Evolutionary conservation across 2,113 vertebrate species (phyloP).

Genomic region (Perca schrenkii): DNA sequence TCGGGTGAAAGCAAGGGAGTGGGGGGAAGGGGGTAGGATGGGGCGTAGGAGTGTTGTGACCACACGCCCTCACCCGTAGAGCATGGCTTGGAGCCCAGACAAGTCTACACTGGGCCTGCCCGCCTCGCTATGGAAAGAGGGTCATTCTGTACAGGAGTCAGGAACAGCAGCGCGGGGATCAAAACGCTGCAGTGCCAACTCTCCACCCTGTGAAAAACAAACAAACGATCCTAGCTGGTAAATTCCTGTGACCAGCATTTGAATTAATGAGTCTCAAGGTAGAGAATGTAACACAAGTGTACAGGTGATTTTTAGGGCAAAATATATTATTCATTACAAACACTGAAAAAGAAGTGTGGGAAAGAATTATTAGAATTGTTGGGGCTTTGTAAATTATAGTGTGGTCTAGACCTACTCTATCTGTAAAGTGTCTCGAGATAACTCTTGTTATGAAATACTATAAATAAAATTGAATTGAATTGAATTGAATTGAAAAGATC

Average conservation of each 20-base stretch:
- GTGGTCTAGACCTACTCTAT: too few species aligned
- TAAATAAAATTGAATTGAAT: too few species aligned
- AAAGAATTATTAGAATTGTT: not conserved
- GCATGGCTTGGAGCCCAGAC: constrained; percentile 78
- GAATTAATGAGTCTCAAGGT: constrained; percentile 53
- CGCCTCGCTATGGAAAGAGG: constrained; percentile 52
- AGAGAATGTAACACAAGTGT: constrained; percentile 9
- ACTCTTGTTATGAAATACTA: too few species aligned
- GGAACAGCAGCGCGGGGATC: constrained; percentile 63
- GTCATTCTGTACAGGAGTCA: constrained; percentile 72
- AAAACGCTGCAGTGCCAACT: constrained; percentile 66
- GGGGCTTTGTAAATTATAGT: too few species aligned
- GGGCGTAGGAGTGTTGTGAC: constrained; percentile 63
- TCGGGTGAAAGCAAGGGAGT: constrained; percentile 9
- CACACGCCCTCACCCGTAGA: constrained; percentile 74
- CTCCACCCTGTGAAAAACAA: constrained; percentile 72
- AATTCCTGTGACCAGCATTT: constrained; percentile 36
- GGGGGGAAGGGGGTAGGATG: not conserved
- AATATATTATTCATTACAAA: constrained; percentile 4
- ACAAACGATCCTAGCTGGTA: constrained; percentile 59
- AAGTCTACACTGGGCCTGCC: constrained; percentile 57
- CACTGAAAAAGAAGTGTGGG: not conserved
- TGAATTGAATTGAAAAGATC: not conserved
- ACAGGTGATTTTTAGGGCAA: constrained; percentile 1
- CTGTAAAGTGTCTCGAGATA: too few species aligned